phyloP scores from a whole-genome alignment of 1,140 invertebrate genomes.

The Drosophila pandora region DNA sequence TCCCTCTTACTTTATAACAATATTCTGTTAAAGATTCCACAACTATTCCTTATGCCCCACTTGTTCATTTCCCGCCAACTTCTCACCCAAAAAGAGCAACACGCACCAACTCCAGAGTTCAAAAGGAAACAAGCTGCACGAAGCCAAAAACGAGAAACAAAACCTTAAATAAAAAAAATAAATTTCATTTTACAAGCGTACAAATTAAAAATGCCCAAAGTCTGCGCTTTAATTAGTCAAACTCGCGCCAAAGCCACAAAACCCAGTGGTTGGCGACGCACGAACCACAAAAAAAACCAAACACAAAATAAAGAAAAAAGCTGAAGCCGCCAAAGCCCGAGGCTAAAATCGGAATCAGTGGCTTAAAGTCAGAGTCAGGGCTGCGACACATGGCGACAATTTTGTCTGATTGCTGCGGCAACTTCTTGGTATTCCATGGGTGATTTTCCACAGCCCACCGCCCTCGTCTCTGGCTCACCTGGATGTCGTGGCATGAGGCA shows the following conservation, averaged over 20 bases:
- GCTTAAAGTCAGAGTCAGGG: conserved; percentile 42
- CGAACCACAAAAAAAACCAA: conserved; percentile 53
- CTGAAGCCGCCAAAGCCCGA: conserved; percentile 29
- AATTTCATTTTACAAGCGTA: conserved; percentile 81
- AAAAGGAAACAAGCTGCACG: conserved; percentile 82
- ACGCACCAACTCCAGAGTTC: conserved; percentile 71
- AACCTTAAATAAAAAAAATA: conserved; percentile 49
- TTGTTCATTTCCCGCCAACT: not conserved
- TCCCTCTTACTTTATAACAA: no score
- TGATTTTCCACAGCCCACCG: conserved; percentile 14
- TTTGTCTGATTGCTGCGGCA: conserved; percentile 61
- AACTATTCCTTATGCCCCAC: not conserved
- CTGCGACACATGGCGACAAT: conserved; percentile 64
- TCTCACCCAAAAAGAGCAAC: conserved; percentile 37
- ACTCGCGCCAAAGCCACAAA: conserved; percentile 79
- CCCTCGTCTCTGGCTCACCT: not conserved
- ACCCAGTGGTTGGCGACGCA: conserved; percentile 50
- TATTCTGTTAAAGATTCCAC: not conserved
- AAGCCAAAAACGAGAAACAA: conserved; percentile 40
- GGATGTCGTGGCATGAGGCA: conserved; percentile 28
- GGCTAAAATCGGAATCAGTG: conserved; percentile 41
- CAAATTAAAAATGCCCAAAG: conserved; percentile 81
- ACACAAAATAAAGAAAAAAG: conserved; percentile 18
- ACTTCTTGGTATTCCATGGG: conserved; percentile 69
- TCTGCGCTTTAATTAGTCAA: conserved; percentile 82